A percentile compares a stretch with the other conserved stretches of the same genome.
These are phyloP conservation scores for Dryadula phaetusa DNA, from an alignment of 2,888 invertebrate species.

Conservation along the genomic window DNA sequence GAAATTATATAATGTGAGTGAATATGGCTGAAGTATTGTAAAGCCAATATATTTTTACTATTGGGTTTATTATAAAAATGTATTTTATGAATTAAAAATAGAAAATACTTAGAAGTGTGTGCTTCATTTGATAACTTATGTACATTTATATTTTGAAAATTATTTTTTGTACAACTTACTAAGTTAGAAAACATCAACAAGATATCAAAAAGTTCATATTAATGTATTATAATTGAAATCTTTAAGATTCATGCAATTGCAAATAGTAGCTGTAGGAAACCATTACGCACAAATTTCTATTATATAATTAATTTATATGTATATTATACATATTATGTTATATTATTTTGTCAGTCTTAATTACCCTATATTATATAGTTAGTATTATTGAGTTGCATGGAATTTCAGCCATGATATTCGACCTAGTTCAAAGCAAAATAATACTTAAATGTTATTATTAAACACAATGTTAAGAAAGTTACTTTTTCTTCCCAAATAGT, in stretches of 20 bases:
- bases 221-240: not conserved
- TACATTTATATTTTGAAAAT: not conserved
- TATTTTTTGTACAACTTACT: not conserved
- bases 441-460: not conserved
- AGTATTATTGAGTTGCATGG: not conserved
- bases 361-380: not conserved
- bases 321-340: slow-evolving; percentile 16
- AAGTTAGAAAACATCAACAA: not conserved
- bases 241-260: not conserved
- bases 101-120: slow-evolving; percentile 2
- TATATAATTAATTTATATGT: slow-evolving; percentile 11
- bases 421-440: not conserved
- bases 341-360: slow-evolving; percentile 10
- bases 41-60: slow-evolving; percentile 25
- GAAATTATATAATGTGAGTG: slow-evolving; percentile 5
- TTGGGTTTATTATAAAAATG: slow-evolving; percentile 12
- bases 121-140: not conserved
- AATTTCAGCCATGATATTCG: not conserved
- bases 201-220: not conserved
- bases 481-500: not conserved
- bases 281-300: slow-evolving; percentile 23
- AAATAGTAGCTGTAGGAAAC: slow-evolving; percentile 8
- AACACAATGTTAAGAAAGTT: not conserved
- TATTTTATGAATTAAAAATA: slow-evolving; percentile 23
- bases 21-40: slow-evolving; percentile 8